Evolutionary conservation across 2,113 vertebrate genomes (phyloP), one percentile per base, ranked within the genome.

Genomic region (Xenus cinereus): DNA sequence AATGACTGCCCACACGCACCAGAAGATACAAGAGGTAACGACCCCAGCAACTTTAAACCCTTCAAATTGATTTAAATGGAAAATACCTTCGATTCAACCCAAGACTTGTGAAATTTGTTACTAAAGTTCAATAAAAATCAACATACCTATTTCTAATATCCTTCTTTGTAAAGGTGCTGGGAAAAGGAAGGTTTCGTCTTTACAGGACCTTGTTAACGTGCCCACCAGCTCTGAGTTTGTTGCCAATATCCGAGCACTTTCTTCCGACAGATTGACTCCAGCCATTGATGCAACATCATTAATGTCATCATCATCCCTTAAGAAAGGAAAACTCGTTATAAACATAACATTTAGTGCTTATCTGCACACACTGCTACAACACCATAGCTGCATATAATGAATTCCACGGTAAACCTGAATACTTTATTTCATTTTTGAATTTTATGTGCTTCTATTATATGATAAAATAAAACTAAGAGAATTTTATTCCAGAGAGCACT

Each of bases 261-360:
- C 99, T 96, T 99, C 99, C 0, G 99, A 99, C 46, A 99, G 93
- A 97, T 99, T 99, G 37, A 99, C 99, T 57, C 99, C 99, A 5
- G 99, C 99, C 99, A 99, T 99, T 10, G 99, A 99, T 12, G 99
- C 98, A 88, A 99, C 99, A 17, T 99, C 99, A 19, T 99, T 99
- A 93, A 99, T 99, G 93, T 99, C 99, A 20, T 99, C 99, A 4
- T 99, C 99, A 63, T 99, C 99, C 98, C 99, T 99, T 96, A 46
- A 35, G 73, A 67, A 72, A 41, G 33, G 37, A 54, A 53, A 77
- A 71, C 11, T 62, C 16, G 48, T 45, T 79, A 53, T 3, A 48
- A n/a, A 62, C 21, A 9, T 28, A 63, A 75, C 18, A 66, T 48
- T 81, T 28, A 51, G 13, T 22, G 56, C 21, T 48, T 53, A 21